Base-by-base conservation (phyloP, 2,113 vertebrate species). In the Sitta europaea region DNA sequence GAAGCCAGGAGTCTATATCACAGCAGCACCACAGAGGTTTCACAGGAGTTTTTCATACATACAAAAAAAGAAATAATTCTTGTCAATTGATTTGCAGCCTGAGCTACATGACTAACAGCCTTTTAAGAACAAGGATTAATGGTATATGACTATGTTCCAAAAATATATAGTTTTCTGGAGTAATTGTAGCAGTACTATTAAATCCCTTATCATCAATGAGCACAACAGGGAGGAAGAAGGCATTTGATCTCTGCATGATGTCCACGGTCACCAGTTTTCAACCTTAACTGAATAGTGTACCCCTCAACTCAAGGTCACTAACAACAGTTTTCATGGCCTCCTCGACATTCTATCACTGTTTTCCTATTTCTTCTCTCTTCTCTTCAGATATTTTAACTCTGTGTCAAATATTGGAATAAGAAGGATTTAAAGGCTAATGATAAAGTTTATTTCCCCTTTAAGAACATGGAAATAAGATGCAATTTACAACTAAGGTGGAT, bases 1-100 rank as follows among this genome's bases (percentile, higher is more conserved):
- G 94, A 96, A 97, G 89, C 76, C 82, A 75, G 66, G 76, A 89
- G 36, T 80, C 48, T 94, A 4, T 48, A 93, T 78, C 78, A 76
- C 36, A 91, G 90, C 51, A 76, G 95, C 63, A 91, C 86, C 29
- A 9, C 31, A 70, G 85, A 79, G 82, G 51, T 94, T 97, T 94
- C 79, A 89, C 43, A 59, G 78, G 62, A 90, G 43, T 23, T 94
- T 90, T 90, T 80, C 54, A 82, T 55, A 63, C 29, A 59, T 16
- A 84, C 21, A 73, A 45, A 78, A 78, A 89, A 86, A 45, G n/a
- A 90, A 90, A 94, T 91, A 10, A 65, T 42, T 92, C 82, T 77
- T 13, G 29, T 36, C 71, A 94, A 94, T 82, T 91, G 58, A 61
- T 82, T 65, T 88, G 50, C 61, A 77, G 80, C 57, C 70, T 91